Percentiles rank a stretch among this genome's conserved stretches.
Evolutionary conservation across 1,140 invertebrate genomes (phyloP).

Genomic region (Dinoponera quadriceps): DNA sequence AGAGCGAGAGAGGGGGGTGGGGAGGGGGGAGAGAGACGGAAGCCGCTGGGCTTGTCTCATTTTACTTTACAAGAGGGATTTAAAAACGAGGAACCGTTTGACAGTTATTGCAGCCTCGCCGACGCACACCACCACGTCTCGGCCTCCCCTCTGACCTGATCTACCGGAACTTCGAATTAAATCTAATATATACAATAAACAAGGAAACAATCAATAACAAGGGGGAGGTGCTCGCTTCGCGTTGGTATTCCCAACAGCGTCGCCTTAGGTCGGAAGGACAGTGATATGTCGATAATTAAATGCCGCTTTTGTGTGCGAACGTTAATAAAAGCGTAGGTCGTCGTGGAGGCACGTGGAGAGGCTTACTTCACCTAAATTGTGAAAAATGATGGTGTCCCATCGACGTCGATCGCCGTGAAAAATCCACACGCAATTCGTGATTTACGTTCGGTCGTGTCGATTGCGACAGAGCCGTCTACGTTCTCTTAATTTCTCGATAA

Average conservation of each 20-base stretch:
- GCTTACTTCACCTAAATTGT: slow-evolving; percentile 66
- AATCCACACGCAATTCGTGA: slow-evolving; percentile 35
- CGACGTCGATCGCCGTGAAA: slow-evolving; percentile 54
- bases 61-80: slow-evolving; percentile 84
- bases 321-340: slow-evolving; percentile 21
- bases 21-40: neutral
- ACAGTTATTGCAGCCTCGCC: slow-evolving; percentile 83
- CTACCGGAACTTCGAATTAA: slow-evolving; percentile 81
- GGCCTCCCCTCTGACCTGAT: slow-evolving; percentile 56
- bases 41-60: slow-evolving; percentile 81
- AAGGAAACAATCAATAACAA: slow-evolving; percentile 85
- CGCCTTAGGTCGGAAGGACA: slow-evolving; percentile 49
- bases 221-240: slow-evolving; percentile 55
- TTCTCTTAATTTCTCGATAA: neutral
- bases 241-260: slow-evolving; percentile 47
- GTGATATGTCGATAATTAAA: slow-evolving; percentile 86
- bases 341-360: neutral
- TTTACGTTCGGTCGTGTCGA: slow-evolving; percentile 52
- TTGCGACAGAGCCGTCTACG: slow-evolving; percentile 21
- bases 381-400: slow-evolving; percentile 70
- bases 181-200: slow-evolving; percentile 86
- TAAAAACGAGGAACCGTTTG: slow-evolving; percentile 84
- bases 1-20: slow-evolving; percentile 28
- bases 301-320: slow-evolving; percentile 73
- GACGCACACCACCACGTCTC: slow-evolving; percentile 34